These are phyloP conservation scores for Acromyrmex echinatior DNA, from an alignment of 1,140 invertebrate species.

Conservation along the genomic window DNA sequence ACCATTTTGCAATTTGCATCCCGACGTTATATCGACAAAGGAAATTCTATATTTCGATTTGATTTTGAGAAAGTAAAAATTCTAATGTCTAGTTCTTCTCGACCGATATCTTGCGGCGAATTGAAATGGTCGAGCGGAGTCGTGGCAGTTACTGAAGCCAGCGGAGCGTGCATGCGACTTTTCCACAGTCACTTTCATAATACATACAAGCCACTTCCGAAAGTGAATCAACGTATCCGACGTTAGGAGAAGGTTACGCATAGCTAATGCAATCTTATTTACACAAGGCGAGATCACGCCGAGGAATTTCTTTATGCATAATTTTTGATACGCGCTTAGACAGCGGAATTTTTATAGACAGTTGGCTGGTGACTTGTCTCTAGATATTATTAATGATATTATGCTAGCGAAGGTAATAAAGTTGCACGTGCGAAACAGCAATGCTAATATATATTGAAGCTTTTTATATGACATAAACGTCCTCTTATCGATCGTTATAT, in stretches of 20 bases:
- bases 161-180: constrained; percentile 75
- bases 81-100: constrained; percentile 44
- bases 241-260: constrained; percentile 68
- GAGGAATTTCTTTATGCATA: constrained; percentile 43
- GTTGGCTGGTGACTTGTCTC: neutral
- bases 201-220: constrained; percentile 73
- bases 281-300: constrained; percentile 23
- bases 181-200: constrained; percentile 77
- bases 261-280: constrained; percentile 51
- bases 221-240: constrained; percentile 76
- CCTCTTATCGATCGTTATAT: constrained; percentile 35
- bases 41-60: constrained; percentile 32
- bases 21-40: neutral
- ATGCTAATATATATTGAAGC: constrained; percentile 17
- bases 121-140: constrained; percentile 69
- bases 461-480: constrained; percentile 5
- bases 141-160: constrained; percentile 65
- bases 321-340: constrained; percentile 12
- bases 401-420: constrained; percentile 15
- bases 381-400: constrained; percentile 3
- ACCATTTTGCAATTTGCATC: too few species aligned
- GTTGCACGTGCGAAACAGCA: neutral
- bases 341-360: constrained; percentile 1
- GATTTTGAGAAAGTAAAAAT: constrained; percentile 45
- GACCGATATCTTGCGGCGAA: constrained; percentile 71